Conservation (phyloP, 2,113 vertebrate genomes). For the Plestiodon gilberti region DNA sequence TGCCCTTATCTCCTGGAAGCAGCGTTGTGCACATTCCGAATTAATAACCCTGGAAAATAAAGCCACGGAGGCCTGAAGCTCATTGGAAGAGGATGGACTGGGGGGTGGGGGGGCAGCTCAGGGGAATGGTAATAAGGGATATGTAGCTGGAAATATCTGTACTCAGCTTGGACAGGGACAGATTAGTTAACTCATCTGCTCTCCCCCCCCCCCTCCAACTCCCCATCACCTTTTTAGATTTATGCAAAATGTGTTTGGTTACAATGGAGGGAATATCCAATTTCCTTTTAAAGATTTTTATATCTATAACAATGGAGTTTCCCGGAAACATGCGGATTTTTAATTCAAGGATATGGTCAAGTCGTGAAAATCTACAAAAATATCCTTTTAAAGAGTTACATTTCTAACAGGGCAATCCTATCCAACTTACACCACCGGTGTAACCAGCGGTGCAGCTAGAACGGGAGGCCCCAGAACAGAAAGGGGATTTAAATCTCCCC, state of each 20-base stretch:
- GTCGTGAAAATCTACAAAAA: no score
- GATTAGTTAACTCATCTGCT: not conserved
- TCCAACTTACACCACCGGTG: no score
- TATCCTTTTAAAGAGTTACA: not conserved
- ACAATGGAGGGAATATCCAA: not conserved
- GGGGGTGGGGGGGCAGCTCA: not conserved
- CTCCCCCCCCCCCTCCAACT: not conserved
- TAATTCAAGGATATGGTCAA: no score
- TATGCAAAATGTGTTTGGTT: not conserved
- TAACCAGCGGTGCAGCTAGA: no score
- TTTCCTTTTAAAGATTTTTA: no score
- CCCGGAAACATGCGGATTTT: no score
- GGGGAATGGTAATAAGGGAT: not conserved
- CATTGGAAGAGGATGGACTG: not conserved
- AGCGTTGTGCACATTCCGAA: conserved; percentile 25
- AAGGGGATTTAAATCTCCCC: no score
- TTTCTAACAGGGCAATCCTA: no score
- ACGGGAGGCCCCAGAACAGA: no score
- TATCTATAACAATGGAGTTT: no score
- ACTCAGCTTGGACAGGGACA: not conserved
- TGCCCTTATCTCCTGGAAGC: conserved; percentile 73
- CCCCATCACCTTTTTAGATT: no score
- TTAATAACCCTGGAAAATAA: conserved; percentile 58
- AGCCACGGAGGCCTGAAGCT: not conserved
- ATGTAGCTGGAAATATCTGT: not conserved